Base-by-base conservation (phyloP, 1,140 invertebrate genomes). In the Drosophila hydei region DNA sequence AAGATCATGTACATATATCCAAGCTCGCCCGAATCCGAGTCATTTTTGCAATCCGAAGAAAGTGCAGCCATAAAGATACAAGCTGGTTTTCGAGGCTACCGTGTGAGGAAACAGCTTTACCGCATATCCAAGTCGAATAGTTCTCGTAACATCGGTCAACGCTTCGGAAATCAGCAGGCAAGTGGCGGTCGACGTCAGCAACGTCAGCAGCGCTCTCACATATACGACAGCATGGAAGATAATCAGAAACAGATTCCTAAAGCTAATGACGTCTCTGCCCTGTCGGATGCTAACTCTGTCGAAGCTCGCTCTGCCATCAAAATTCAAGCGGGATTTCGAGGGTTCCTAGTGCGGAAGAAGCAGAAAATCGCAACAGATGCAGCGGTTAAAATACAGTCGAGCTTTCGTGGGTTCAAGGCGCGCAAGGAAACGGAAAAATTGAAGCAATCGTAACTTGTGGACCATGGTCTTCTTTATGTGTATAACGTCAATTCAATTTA, bases 1-100 rank as follows among this genome's bases (percentile, higher is more conserved):
- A 70, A 43, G 74, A 85, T 72, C 81, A 91, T 91, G 90, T 91
- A 91, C 77, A 91, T 91, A 65, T 90, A 91, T 71, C 90, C 90
- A 16, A 91, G 87, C 70, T 91, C 87, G 43, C 89, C 90, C 16
- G 85, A 85, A 71, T 84, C 77, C 60, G 75, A 78, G 38, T 79
- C 72, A 19, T 83, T 77, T 58, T 72, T 89, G 54, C 81, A 76
- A 52, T 87, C 84, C 16, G 93, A 93, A 90, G 90, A 91, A 45
- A 89, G 91, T 65, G 95, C 95, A 19, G 95, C 95, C 11, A 94
- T 94, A 3, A 96, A 94, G 84, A 96, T 96, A 54, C 96, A 96
- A 90, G 95, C 95, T 30, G 93, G 94, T 54, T 96, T 95, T 89
- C 93, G 95, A 50, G 95, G 95, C 1, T 96, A 95, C 77, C 93